Conservation (phyloP, 2,888 invertebrate genomes). For the Perizoma flavofasciatum region DNA sequence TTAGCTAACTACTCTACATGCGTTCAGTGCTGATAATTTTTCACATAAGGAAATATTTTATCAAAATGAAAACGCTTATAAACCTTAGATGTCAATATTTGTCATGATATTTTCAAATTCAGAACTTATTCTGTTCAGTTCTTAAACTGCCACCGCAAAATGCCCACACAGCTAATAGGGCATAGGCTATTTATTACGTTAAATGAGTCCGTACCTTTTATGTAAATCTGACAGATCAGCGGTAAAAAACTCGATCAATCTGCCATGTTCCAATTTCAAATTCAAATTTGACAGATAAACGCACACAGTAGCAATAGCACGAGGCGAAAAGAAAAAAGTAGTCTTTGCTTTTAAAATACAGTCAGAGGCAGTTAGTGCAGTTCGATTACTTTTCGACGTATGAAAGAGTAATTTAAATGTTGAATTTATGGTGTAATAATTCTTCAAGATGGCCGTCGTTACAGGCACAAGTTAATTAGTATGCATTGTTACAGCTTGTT, state of each 20-base stretch:
- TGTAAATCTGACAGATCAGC: slow-evolving; percentile 52
- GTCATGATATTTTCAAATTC: too few relatives aligned
- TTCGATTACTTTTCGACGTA: slow-evolving; percentile 69
- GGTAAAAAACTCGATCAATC: slow-evolving; percentile 47
- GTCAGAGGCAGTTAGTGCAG: slow-evolving; percentile 49
- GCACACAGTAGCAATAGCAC: slow-evolving; percentile 44
- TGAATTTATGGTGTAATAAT: slow-evolving; percentile 69
- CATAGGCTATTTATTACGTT: slow-evolving; percentile 15
- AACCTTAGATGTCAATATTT: too few relatives aligned
- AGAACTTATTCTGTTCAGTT: too few relatives aligned
- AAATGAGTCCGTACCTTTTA: slow-evolving; percentile 36
- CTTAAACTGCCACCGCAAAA: background rate
- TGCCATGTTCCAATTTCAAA: slow-evolving; percentile 59
- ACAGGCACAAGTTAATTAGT: slow-evolving; percentile 65
- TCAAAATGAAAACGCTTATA: too few relatives aligned
- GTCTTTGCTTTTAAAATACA: slow-evolving; percentile 22
- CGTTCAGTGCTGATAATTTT: too few relatives aligned
- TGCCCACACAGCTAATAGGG: slow-evolving; percentile 18
- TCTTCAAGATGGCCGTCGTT: slow-evolving; percentile 62
- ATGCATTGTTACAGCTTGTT: slow-evolving; percentile 53
- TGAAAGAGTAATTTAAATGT: slow-evolving; percentile 73
- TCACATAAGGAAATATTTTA: too few relatives aligned
- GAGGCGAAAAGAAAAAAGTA: slow-evolving; percentile 22
- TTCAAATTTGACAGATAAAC: slow-evolving; percentile 68
- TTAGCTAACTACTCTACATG: too few relatives aligned